Base-by-base conservation (phyloP, 2,797 vertebrate genomes). In the Buphagus erythrorhynchus region DNA sequence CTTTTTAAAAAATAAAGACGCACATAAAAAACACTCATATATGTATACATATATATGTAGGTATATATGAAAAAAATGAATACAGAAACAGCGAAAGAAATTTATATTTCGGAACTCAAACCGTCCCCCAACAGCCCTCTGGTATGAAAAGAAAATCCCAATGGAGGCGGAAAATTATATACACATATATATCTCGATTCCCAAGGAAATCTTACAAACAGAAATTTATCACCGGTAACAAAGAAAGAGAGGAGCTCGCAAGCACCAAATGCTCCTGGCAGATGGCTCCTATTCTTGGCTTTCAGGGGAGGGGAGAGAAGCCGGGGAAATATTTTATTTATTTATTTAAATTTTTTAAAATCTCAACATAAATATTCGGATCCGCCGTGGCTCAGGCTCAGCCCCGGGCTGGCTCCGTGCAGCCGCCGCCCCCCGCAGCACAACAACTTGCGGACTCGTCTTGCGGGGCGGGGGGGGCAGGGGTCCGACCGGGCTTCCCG, bases 321-420 rank as follows among this genome's bases (percentile, higher is more conserved):
- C 95, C 59, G 93, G 90, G 85, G 86, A 95, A 95, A 96, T 97
- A 97, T 98, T 97, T 97, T 98, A 98, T 98, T 98, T 98, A 98
- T 98, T 97, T 98, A 98, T 98, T 98, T 98, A 98, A 98, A 98
- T 98, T 98, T 96, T 97, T 96, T 88, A 97, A 98, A 98, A 98
- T 98, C 93, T 91, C 95, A 98, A 97, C 97, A 98, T 98, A 98
- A 98, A 98, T 98, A 98, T 98, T 98, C 98, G 96, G 97, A 97
- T 97, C 95, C 82, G 63, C 90, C 84, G 92, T 71, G 95, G 95
- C 95, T 77, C 55, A 83, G 81, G 94, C 96, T 97, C 95, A 96
- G 93, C 93, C 86, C 95, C 25, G 62, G 82, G 92, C 90, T 69
- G 81, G 79, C 78, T 77, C 80, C 42, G 48, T 26, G 76, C 85